Base-by-base conservation (phyloP, 2,888 invertebrate species). In the Slavum lentiscoides region DNA sequence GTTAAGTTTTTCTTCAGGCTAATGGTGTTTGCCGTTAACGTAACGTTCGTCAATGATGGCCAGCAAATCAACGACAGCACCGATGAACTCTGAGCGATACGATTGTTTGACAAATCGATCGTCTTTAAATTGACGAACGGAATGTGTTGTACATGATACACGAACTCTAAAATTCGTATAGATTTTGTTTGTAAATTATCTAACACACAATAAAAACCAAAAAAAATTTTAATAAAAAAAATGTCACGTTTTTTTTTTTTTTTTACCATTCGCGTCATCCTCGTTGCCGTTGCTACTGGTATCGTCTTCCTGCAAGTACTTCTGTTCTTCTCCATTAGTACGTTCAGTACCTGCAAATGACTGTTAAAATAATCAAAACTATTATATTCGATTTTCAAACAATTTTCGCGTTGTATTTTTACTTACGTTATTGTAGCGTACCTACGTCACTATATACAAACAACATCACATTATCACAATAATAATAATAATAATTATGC, bases 71-170 rank as follows among this genome's bases (percentile, higher is more conserved):
- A 11, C 7, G 75, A n/a, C 43, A 76, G 15, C 15, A 68, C 59
- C 0, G 75, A 68, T 8, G 59, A 59, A 30, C 30, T n/a, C 6
- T 21, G n/a, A 23, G 43, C 30, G 11, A 76, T 61, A 13, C 43
- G 8, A 49, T 76, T 76, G n/a, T 61, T 61, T 8, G 68, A 59
- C n/a, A 68, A 61, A 68, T 76, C 15, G 49, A 68, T 43, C 11
- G 43, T 30, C 2, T 15, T 68, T 11, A 76, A 21, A 39, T 59
- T 76, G 59, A 69, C 15, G 30, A 68, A 76, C 15, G 76, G 43
- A 37, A 76, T 69, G 21, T 76, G 68, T n/a, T 30, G 37, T 15
- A 61, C 76, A 7, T 61, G 30, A 37, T 76, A 61, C 7, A 61
- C 61, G 8, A 61, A 0, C 30, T 30, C 68, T 69, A 17, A n/a